phyloP scores from a whole-genome alignment of 2,113 vertebrate genomes.

The Tringa solitaria region DNA sequence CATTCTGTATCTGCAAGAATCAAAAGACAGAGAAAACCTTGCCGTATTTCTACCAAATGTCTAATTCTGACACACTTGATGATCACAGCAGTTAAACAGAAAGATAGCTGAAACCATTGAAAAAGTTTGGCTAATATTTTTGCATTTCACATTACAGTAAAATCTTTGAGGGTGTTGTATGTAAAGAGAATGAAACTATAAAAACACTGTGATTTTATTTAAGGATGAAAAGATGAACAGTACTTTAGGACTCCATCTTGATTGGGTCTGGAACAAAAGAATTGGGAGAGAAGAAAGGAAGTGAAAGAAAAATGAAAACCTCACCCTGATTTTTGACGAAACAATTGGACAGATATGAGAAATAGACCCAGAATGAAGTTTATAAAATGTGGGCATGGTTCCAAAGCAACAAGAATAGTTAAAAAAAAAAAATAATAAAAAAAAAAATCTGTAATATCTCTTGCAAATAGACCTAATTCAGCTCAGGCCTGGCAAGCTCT shows the following conservation, averaged over 20 bases:
- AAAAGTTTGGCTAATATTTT: not conserved
- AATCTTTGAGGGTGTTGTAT: not conserved
- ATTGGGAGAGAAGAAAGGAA: not conserved
- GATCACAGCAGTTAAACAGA: not conserved
- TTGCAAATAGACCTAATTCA: not conserved
- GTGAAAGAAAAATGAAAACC: not conserved
- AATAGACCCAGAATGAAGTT: not conserved
- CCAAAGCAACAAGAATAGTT: not conserved
- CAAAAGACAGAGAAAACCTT: not conserved
- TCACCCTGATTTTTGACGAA: not conserved
- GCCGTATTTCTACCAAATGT: not conserved
- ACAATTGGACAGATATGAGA: not conserved
- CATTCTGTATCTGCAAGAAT: not conserved
- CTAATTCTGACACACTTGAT: not conserved
- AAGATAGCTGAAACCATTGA: not conserved
- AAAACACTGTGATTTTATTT: not conserved
- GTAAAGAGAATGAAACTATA: not conserved
- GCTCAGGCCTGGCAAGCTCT: not conserved
- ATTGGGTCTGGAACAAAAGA: not conserved
- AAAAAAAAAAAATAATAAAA: not conserved
- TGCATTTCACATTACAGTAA: not conserved
- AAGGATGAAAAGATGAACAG: not conserved
- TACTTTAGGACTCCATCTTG: rapidly evolving
- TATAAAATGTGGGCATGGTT: not conserved
- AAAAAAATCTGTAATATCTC: not conserved